Evolutionary conservation across 2,888 invertebrate species (phyloP).

Genomic region (Parapristionchus giblindavisi): DNA sequence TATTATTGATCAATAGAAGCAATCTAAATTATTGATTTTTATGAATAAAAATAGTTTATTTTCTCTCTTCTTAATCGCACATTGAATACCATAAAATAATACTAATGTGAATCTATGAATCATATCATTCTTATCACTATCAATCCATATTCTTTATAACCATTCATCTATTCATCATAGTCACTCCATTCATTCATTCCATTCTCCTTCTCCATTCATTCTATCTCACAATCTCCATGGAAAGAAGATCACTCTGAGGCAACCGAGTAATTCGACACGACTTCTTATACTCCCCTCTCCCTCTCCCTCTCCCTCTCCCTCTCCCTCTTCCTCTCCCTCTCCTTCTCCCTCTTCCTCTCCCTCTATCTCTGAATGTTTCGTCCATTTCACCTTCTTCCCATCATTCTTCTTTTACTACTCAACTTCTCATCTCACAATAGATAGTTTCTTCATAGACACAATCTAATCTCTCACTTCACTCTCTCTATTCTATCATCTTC

Average conservation of each 20-base stretch:
- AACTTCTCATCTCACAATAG: conserved; percentile 5
- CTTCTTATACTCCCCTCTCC: neutral
- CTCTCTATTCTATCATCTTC: conserved; percentile 7
- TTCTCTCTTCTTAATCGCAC: neutral
- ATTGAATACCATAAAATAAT: too few relatives aligned
- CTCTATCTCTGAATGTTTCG: conserved; percentile 1
- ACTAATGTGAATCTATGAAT: too few relatives aligned
- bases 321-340: neutral
- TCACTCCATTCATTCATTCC: conserved; percentile 6
- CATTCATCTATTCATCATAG: neutral
- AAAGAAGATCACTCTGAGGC: conserved; percentile 14
- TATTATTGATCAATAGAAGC: neutral
- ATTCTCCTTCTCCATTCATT: neutral
- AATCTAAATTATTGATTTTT: neutral
- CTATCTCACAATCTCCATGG: neutral
- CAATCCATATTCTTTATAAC: neutral
- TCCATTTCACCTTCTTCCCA: neutral
- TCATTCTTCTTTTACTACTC: neutral
- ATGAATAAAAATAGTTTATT: neutral
- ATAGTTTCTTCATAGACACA: neutral
- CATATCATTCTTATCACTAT: neutral
- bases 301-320: neutral
- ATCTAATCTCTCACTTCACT: neutral
- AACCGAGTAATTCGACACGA: neutral
- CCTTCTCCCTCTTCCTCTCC: neutral